phyloP scores from a whole-genome alignment of 2,888 invertebrate genomes.

The Platynereis dumerilii region DNA sequence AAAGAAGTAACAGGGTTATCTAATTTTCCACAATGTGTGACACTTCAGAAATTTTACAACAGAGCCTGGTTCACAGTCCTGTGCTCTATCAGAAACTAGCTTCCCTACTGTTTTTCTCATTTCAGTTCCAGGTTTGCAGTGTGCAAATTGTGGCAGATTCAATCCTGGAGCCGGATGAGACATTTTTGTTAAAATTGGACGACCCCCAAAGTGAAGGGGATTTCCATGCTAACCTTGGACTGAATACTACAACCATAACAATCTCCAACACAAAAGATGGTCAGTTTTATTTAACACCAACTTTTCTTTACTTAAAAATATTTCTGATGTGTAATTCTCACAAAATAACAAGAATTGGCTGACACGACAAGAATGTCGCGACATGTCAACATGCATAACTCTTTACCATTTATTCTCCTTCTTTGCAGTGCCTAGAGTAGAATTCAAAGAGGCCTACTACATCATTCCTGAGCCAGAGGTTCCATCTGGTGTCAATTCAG shows the following conservation, averaged over 20 bases:
- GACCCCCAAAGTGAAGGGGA: conserved; percentile 44
- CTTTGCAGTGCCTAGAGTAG: conserved; percentile 49
- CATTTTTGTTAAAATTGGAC: conserved; percentile 53
- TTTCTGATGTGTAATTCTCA: too few species aligned
- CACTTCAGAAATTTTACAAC: too few species aligned
- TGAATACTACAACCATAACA: conserved; percentile 47
- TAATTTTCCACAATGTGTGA: too few species aligned
- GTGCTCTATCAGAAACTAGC: too few species aligned
- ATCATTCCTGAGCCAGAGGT: conserved; percentile 53
- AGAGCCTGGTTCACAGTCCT: too few species aligned
- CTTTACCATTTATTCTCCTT: not conserved
- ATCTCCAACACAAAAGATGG: conserved; percentile 62
- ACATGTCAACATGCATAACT: too few species aligned
- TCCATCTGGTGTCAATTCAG: conserved; percentile 43
- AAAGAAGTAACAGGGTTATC: too few species aligned
- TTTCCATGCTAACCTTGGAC: conserved; percentile 48
- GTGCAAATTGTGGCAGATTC: conserved; percentile 59
- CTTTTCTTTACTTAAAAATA: too few species aligned
- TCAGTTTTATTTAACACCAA: conserved; percentile 37
- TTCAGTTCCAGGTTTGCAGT: conserved; percentile 55
- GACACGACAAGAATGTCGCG: too few species aligned
- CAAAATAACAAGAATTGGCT: too few species aligned
- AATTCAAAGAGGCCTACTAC: conserved; percentile 53
- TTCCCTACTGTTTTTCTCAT: too few species aligned
- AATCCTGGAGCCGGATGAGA: conserved; percentile 58